Conservation (phyloP, 64 coral and sea anemone genomes). For the Montipora sp. region DNA sequence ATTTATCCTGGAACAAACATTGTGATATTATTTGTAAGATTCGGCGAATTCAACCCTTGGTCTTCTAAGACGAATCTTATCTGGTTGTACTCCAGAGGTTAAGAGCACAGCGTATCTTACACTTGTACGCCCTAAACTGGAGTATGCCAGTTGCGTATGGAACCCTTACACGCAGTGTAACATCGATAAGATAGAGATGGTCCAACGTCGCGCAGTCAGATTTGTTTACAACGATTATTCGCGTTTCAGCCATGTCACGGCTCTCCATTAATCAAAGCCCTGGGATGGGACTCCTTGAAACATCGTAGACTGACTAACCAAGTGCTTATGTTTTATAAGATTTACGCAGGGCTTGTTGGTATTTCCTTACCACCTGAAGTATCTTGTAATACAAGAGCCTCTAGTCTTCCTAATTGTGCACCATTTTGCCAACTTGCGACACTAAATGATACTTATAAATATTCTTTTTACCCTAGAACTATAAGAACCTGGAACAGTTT, state of each 20-base stretch:
- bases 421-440: conserved; percentile 16
- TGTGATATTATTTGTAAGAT: conserved; percentile 21
- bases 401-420: neutral
- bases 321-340: conserved; percentile 14
- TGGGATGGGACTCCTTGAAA: too few species aligned
- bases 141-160: conserved; percentile 39
- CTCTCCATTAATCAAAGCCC: too few species aligned
- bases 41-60: conserved; percentile 68
- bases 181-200: conserved; percentile 48
- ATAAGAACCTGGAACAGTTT: neutral
- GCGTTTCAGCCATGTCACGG: too few species aligned
- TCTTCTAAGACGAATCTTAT: conserved; percentile 50
- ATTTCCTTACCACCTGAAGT: conserved; percentile 8
- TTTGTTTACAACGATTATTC: too few species aligned
- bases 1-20: conserved; percentile 38
- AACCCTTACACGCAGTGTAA: conserved; percentile 47
- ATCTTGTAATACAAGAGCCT: neutral
- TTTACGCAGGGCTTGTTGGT: conserved; percentile 26
- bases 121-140: conserved; percentile 60
- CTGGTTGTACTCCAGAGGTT: conserved; percentile 56
- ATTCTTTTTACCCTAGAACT: conserved; percentile 14
- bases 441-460: neutral
- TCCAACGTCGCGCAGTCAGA: neutral
- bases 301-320: neutral
- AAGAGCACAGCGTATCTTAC: conserved; percentile 51